Evolutionary conservation across 2,888 invertebrate species (phyloP).

Genomic region (Euphydryas editha): DNA sequence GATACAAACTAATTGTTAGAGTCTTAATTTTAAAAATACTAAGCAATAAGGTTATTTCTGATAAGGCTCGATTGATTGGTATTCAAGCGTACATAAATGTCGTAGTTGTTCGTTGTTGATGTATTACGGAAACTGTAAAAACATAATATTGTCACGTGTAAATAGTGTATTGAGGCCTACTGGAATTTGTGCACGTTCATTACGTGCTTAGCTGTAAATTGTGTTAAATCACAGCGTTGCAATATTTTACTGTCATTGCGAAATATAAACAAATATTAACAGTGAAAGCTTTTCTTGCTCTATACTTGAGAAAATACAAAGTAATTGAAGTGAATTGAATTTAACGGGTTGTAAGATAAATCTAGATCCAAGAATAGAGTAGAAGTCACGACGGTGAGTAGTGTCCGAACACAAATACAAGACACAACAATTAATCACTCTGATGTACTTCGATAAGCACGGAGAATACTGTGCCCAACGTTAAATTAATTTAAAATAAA

Average conservation of each 20-base stretch:
- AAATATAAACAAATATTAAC: slow-evolving; percentile 24
- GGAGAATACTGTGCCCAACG: slow-evolving; percentile 2
- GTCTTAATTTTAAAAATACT: neutral
- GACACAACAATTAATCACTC: slow-evolving; percentile 72
- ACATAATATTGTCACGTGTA: slow-evolving; percentile 14
- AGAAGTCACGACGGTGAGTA: slow-evolving; percentile 51
- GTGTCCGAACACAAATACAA: slow-evolving; percentile 58
- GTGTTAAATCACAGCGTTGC: slow-evolving; percentile 22
- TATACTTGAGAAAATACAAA: neutral
- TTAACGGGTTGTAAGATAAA: slow-evolving; percentile 51
- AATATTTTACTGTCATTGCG: slow-evolving; percentile 11
- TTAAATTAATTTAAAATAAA: neutral
- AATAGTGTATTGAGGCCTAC: neutral
- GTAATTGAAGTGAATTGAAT: slow-evolving; percentile 30
- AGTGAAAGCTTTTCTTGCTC: slow-evolving; percentile 7
- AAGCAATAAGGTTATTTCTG: neutral
- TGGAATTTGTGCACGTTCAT: slow-evolving; percentile 15
- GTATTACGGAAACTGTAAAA: slow-evolving; percentile 11
- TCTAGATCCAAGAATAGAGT: slow-evolving; percentile 37
- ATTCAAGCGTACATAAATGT: neutral
- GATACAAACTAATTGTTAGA: too few relatives aligned
- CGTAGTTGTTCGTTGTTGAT: neutral
- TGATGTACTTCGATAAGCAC: slow-evolving; percentile 67
- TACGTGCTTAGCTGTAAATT: slow-evolving; percentile 23
- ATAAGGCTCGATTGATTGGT: neutral